Base-by-base conservation (phyloP, 2,888 invertebrate genomes). In the Escarpia spicata region DNA sequence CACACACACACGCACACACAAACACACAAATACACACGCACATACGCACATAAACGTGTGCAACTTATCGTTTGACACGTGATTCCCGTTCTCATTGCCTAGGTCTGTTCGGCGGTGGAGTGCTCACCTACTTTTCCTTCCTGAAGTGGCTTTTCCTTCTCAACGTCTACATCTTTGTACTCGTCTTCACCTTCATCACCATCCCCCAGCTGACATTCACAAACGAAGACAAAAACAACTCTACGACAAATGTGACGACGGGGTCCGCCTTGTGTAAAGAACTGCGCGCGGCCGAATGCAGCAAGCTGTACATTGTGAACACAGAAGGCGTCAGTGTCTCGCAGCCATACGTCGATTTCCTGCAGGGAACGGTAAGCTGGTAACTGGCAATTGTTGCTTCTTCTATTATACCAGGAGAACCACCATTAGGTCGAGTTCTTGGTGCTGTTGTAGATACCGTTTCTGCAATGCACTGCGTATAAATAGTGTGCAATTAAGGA, bases 351-450 rank as follows among this genome's bases (percentile, higher is more conserved):
- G 15, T 91, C 58, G 91, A 91, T 45, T 91, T 91, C 91, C 45
- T 91, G 45, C 91, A 91, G 43, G 91, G 91, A 91, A 91, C 91
- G 2, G 91, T 91, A 15, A 91, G 91, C 89, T n/a, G n/a, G 43
- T 19, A 75, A 6, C 75, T n/a, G 6, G 75, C 4, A 75, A 52
- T 52, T 52, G 12, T 3, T 37, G 37, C 37, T 37, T 37, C 37
- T 0, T 37, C 37, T 37, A 37, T 37, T 37, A 37, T 37, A 37
- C 37, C 0, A 37, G 37, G 37, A 37, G 37, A 37, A 37, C 37
- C n/a, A n/a, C n/a, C 37, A 37, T 37, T 1, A 37, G 37, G 37
- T 37, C 37, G 37, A 37, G 37, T 37, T 37, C 37, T 37, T 37
- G 37, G 37, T 37, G 37, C 37, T 37, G 37, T 37, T 37, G 1